Evolutionary conservation across 1,140 invertebrate genomes (phyloP), one percentile per base, ranked within the genome.

Genomic region (Parapsyche elsis): DNA sequence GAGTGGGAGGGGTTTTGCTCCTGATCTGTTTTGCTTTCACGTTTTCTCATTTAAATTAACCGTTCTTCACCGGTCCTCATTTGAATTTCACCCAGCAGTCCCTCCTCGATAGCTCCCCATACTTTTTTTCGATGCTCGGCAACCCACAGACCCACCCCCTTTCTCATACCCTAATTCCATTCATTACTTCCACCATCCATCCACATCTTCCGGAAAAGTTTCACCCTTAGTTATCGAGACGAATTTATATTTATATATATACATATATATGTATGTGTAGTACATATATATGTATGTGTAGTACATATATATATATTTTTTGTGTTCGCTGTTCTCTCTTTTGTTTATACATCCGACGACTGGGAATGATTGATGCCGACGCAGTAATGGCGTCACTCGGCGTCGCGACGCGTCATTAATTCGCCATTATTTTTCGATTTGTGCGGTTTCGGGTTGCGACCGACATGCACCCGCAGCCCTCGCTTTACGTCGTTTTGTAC

Each of bases 401-500:
- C 24, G 71, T 45, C 38, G 38, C 71, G 38, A 45, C 71, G 23
- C 73, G 73, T 46, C 73, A 75, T 75, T 75, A 75, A 75, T 75
- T 38, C 53, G 73, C 73, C 73, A 75, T 75, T 75, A 75, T 75
- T 75, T 75, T 75, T 75, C 73, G 73, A 75, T 75, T 75, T 75
- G 73, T 59, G 46, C 73, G 23, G 23, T 59, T 59, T 57, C 24
- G 46, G 53, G 46, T 46, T 45, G 24, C 67, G 67, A 45, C 67
- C 67, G 38, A 73, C 38, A 73, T 73, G 38, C 71, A 73, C 38
- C 45, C 38, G 71, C 5, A 19, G 30, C 21, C 10, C 61, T 23
- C 61, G 16, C 12, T 21, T 67, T 21, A 21, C 61, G 61, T 67
- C 61, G 61, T 67, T 67, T 67, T 67, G 19, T 67, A 67, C 61